Conservation (phyloP, 64 coral and sea anemone genomes). For the Porites australiensis region DNA sequence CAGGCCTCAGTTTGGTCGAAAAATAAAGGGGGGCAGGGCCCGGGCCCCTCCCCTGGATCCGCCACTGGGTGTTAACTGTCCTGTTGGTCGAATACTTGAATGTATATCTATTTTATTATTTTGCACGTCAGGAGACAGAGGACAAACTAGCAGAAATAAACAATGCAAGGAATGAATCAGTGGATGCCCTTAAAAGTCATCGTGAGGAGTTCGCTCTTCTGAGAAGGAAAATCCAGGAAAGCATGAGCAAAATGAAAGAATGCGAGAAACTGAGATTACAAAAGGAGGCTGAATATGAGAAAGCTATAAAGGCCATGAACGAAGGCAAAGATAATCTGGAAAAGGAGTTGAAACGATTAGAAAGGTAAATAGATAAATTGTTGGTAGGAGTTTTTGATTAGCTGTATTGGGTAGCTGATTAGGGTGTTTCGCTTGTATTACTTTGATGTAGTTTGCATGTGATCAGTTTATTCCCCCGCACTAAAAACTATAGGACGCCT, state of each 20-base stretch:
- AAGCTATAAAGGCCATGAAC: slow-evolving; percentile 1
- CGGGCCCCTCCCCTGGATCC: too few relatives aligned
- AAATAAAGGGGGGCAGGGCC: too few relatives aligned
- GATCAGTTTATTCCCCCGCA: too few relatives aligned
- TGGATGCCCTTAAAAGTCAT: slow-evolving; percentile 70
- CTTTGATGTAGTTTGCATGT: too few relatives aligned
- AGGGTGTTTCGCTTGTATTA: too few relatives aligned
- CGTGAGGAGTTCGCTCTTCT: slow-evolving; percentile 68
- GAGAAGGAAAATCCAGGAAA: slow-evolving; percentile 62
- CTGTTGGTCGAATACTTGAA: background rate
- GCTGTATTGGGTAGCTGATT: background rate
- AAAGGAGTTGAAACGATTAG: slow-evolving; percentile 3
- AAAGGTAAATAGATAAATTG: background rate
- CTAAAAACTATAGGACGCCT: too few relatives aligned
- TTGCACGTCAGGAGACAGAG: slow-evolving; percentile 49
- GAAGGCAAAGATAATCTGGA: slow-evolving; percentile 2
- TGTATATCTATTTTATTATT: background rate
- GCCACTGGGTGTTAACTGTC: too few relatives aligned
- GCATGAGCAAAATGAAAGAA: slow-evolving; percentile 45
- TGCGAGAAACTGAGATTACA: slow-evolving; percentile 15
- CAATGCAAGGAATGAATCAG: slow-evolving; percentile 77
- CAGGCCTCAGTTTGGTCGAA: too few relatives aligned
- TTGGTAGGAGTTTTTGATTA: background rate
- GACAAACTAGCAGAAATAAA: slow-evolving; percentile 74
- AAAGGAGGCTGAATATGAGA: slow-evolving; percentile 59